Evolutionary conservation across 2,113 vertebrate species (phyloP), one percentile per base, ranked within the genome.

Genomic region (Semnornis frantzii): DNA sequence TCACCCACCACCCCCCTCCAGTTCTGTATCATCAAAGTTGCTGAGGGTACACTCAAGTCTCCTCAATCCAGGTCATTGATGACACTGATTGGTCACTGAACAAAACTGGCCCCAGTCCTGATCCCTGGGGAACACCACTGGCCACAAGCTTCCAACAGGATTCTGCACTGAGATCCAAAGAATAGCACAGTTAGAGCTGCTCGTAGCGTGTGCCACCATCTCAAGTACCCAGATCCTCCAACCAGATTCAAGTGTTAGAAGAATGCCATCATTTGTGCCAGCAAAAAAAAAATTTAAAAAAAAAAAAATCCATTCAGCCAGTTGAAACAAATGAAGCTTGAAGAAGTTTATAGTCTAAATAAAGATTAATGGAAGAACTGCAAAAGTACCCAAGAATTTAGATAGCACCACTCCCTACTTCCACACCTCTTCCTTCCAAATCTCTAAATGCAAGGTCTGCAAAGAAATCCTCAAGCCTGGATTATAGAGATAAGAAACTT

Each of bases 401-500:
- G 72, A 30, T 19, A 65, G 72, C 7, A 19, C 13, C 25, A 20
- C 21, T 64, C 89, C 30, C 54, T 85, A 57, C 18, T 24, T 68
- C 60, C 46, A 69, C 55, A 82, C 57, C n/a, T 72, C 13, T 58
- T 70, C 70, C 64, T 86, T 54, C 73, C 31, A 33, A 50, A 70
- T 44, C 52, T 64, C 73, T 44, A 91, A 91, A 78, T 28, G 42
- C 42, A 12, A 55, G 12, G 48, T 70, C 72, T 85, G 44, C 55
- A 68, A 62, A 52, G 8, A 30, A 95, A 85, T 83, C 28, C 69
- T 73, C 46, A 14, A 92, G 92, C 70, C 96, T 96, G 96, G 95
- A 95, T 93, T 50, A 54, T 34, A 70, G 79, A 96, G 96, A 96
- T 97, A 97, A 97, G 92, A 65, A 94, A 96, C 66, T 82, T 79